Base-by-base conservation (phyloP, 2,888 invertebrate genomes). In the Phaonia tiefii region DNA sequence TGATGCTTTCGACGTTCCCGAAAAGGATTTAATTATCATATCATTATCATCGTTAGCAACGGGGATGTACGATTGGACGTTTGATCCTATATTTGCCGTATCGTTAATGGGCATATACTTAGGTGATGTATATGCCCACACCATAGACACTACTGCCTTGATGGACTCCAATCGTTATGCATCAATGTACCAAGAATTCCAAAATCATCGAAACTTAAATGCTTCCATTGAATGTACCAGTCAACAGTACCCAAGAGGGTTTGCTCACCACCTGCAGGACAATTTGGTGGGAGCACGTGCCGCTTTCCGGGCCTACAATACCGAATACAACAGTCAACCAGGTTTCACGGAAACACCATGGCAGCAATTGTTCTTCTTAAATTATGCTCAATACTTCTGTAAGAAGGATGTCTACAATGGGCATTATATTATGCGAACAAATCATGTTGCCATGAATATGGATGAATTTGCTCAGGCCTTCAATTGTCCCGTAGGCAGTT, bases 371-470 rank as follows among this genome's bases (percentile, higher is more conserved):
- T 89, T 89, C 70, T 90, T 88, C 17, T 83, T 89, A 0, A 88
- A 84, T 44, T n/a, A 85, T 15, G 89, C 89, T 0, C 89, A 90
- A 20, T 87, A 89, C 66, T 89, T 90, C 44, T 89, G 89, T 46
- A 31, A 31, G 31, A 31, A 3, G 8, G 4, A 5, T 3, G 8
- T 31, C 3, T 3, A 3, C 3, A 5, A 5, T 8, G 31, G 8
- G 3, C 31, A 31, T 49, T 86, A 87, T 80, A 86, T 86, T 58
- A 63, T 85, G 31, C 85, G 88, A 0, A 31, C 89, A 1, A 88
- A 88, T 67, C 87, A 87, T 56, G 86, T 85, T 4, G 58, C 88
- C 3, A 84, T 85, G 0, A 86, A 88, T 63, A 86, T 86, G 85
- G 86, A 87, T 0, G 86, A 89, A 56, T 88, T 89, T 63, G 83